Base-by-base conservation (phyloP, 2,888 invertebrate genomes). In the Pristionchus japonicus region DNA sequence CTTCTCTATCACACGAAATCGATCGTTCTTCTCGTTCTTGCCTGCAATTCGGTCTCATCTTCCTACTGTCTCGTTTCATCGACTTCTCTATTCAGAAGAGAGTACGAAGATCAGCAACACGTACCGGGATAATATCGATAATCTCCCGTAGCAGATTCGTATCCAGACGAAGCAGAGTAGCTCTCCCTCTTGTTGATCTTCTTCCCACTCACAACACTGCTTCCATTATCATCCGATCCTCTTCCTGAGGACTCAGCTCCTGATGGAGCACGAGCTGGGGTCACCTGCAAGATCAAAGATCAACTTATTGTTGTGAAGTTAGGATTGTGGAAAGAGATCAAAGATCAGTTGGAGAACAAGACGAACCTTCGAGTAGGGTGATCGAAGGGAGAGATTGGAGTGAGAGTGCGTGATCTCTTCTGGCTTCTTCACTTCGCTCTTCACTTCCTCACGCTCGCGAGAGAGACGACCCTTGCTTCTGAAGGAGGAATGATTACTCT, bases 311-410 rank as follows among this genome's bases (percentile, higher is more conserved):
- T n/a, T n/a, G n/a, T n/a, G n/a, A n/a, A n/a, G n/a, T n/a, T n/a
- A n/a, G n/a, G n/a, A n/a, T n/a, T 9, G 17, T 17, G 61, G 52
- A 27, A 23, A 52, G 17, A 6, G 37, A 20, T 47, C 40, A 40
- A 77, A 40, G 77, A 80, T 80, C 49, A 80, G n/a, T 80, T 13
- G n/a, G 17, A n/a, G 40, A 20, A 47, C 1, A 20, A 61, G 64
- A 9, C 15, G 94, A 94, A 95, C 93, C 57, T 95, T 95, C 52
- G 95, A 93, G 89, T 95, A 95, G 0, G 95, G 95, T 27, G 95
- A 95, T 67, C 95, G 91, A 47, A 95, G 90, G 23, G 86, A 49
- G 20, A 86, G 49, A 86, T 43, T 67, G 1, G 86, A 86, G 43
- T 64, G 86, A 13, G 86, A 86, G 9, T 40, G 67, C 64, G 67